These are phyloP conservation scores for Recurvirostra avosetta DNA, from an alignment of 2,113 vertebrate species.

Conservation along the genomic window DNA sequence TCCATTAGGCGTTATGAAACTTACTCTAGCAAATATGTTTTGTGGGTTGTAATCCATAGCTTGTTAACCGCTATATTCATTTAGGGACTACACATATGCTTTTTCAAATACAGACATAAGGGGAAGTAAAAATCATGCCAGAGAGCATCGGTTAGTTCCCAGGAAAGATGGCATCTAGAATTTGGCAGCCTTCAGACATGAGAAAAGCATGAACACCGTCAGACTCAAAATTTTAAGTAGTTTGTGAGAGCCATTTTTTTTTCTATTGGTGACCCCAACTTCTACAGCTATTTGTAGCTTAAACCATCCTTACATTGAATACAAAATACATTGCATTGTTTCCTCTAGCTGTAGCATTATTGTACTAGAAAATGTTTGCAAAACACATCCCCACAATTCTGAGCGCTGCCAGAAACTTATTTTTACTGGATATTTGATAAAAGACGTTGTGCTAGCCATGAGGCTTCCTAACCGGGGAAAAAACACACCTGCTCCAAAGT, in stretches of 20 bases:
- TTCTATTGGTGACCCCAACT: background rate
- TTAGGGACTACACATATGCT: constrained; percentile 42
- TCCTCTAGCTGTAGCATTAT: background rate
- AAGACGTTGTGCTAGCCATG: background rate
- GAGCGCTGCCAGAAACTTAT: background rate
- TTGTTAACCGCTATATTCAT: constrained; percentile 58
- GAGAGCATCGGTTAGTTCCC: constrained; percentile 51
- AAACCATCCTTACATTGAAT: background rate
- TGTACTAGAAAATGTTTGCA: background rate
- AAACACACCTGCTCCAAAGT: background rate
- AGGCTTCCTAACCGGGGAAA: background rate
- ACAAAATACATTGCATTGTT: background rate
- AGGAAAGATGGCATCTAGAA: constrained; percentile 48
- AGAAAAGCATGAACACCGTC: background rate
- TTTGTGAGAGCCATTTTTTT: background rate
- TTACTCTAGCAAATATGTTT: constrained; percentile 49
- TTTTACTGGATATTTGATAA: background rate
- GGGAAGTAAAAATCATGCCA: constrained; percentile 58
- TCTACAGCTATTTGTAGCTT: background rate
- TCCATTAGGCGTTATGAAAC: constrained; percentile 42
- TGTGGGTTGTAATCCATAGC: constrained; percentile 56
- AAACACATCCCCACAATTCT: background rate
- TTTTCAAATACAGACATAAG: constrained; percentile 56
- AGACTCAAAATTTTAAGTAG: background rate
- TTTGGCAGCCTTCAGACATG: constrained; percentile 28